Percentiles rank a stretch among this genome's conserved stretches.
These are phyloP conservation scores for Hapalemur alaotrensis DNA, from an alignment of 2,797 vertebrate species.

Conservation along the genomic window DNA sequence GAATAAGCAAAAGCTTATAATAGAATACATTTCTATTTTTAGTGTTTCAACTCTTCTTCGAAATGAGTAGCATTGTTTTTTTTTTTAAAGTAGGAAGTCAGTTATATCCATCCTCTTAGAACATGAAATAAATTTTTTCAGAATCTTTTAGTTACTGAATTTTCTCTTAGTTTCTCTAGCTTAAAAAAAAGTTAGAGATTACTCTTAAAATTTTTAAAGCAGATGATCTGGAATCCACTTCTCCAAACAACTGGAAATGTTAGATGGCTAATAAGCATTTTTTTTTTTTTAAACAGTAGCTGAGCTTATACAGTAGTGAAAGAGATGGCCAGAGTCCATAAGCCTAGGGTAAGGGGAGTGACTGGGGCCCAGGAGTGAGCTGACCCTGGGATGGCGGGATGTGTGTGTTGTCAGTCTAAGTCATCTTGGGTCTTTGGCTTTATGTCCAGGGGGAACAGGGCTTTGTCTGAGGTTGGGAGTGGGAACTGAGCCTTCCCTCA, in stretches of 20 bases:
- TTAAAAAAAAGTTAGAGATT: background rate
- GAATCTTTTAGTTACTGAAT: background rate
- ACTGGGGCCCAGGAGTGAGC: background rate
- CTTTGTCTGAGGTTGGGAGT: background rate
- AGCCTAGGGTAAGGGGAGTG: background rate
- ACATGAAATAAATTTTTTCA: slow-evolving; percentile 44
- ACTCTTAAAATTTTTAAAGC: slow-evolving; percentile 1
- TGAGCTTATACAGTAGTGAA: background rate
- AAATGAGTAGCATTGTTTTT: slow-evolving; percentile 61
- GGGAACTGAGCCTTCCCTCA: background rate
- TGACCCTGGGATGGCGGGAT: background rate
- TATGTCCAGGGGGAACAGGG: background rate
- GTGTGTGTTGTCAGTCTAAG: background rate
- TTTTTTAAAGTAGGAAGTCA: slow-evolving; percentile 52
- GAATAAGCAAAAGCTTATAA: slow-evolving; percentile 66
- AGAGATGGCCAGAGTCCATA: background rate
- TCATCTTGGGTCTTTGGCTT: background rate
- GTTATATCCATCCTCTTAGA: slow-evolving; percentile 51
- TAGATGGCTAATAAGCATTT: background rate
- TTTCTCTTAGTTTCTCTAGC: slow-evolving; percentile 39
- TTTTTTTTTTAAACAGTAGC: background rate
- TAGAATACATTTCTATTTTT: slow-evolving; percentile 66
- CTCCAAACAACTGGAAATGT: background rate
- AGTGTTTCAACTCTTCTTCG: slow-evolving; percentile 53
- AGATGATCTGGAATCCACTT: background rate